Percentiles rank a stretch among this genome's conserved stretches.
Conservation (phyloP, 2,888 invertebrate genomes). For the Drosophila prostipennis region DNA sequence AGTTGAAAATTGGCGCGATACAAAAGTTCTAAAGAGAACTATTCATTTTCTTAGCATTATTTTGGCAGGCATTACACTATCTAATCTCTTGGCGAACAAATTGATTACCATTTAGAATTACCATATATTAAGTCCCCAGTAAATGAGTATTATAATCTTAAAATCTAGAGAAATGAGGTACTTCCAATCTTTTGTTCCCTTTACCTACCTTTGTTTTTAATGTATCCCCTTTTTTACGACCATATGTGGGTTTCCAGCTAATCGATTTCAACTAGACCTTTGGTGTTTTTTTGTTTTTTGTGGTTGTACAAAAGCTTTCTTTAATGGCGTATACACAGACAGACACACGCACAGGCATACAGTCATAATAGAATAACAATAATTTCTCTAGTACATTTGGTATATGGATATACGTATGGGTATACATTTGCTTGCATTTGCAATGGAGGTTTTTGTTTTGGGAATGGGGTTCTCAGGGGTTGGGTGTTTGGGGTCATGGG, state of each 20-base stretch:
- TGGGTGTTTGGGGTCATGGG: too few species aligned
- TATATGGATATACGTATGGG: constrained; percentile 12
- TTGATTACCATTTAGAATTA: too few species aligned
- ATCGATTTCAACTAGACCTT: neutral
- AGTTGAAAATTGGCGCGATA: constrained; percentile 30
- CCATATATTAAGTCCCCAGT: neutral
- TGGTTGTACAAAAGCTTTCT: constrained; percentile 28
- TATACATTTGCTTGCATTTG: constrained; percentile 11
- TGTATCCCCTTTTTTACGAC: neutral
- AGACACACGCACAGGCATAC: constrained; percentile 9
- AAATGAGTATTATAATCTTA: neutral
- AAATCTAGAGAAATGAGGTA: neutral
- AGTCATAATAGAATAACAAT: constrained; percentile 30
- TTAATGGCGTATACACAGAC: constrained; percentile 15
- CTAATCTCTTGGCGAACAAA: constrained; percentile 12
- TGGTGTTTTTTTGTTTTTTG: neutral
- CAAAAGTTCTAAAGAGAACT: constrained; percentile 1
- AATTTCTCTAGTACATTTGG: constrained; percentile 21
- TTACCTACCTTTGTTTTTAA: neutral
- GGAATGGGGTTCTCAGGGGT: neutral
- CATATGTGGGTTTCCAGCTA: neutral
- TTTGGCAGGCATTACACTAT: constrained; percentile 12
- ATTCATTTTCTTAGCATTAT: too few species aligned
- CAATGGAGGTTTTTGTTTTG: neutral
- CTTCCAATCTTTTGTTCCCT: neutral